These are phyloP conservation scores for Pogonocichla stellata DNA, from an alignment of 2,113 vertebrate genomes.

Conservation along the genomic window DNA sequence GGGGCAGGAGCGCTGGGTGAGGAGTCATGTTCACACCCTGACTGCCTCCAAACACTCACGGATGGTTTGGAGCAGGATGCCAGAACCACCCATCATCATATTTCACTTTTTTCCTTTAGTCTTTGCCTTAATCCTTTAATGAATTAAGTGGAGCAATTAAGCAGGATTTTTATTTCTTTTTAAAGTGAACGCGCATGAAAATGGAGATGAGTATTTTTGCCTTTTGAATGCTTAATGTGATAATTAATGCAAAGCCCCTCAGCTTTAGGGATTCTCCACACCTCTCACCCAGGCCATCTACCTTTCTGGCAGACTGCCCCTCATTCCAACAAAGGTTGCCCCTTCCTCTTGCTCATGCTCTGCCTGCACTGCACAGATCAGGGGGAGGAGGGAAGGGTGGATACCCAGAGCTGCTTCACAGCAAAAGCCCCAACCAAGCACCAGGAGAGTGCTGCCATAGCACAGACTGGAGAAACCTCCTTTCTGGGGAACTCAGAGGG, in stretches of 20 bases:
- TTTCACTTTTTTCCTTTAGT: background rate
- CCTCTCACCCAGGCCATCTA: slow-evolving; percentile 3
- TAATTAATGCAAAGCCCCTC: slow-evolving; percentile 55
- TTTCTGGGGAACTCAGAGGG: background rate
- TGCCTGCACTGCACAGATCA: background rate
- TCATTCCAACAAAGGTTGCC: background rate
- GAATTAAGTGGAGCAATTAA: slow-evolving; percentile 76
- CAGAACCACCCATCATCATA: slow-evolving; percentile 65
- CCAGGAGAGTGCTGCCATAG: background rate
- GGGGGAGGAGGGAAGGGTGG: background rate
- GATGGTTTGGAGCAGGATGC: slow-evolving; percentile 12
- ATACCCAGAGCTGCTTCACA: background rate
- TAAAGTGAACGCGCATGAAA: slow-evolving; percentile 19
- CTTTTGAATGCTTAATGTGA: background rate
- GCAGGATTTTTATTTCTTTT: slow-evolving; percentile 26
- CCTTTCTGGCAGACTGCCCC: slow-evolving; percentile 18
- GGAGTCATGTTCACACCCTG: background rate
- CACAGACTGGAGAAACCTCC: background rate
- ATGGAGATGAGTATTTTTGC: background rate
- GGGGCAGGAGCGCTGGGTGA: fast-evolving
- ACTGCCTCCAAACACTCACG: background rate
- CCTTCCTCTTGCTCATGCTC: background rate
- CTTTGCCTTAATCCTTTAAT: slow-evolving; percentile 76
- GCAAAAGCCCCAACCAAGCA: background rate
- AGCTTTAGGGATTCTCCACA: slow-evolving; percentile 22